phyloP scores from a whole-genome alignment of 2,888 invertebrate species.

The Parelbella ahira region DNA sequence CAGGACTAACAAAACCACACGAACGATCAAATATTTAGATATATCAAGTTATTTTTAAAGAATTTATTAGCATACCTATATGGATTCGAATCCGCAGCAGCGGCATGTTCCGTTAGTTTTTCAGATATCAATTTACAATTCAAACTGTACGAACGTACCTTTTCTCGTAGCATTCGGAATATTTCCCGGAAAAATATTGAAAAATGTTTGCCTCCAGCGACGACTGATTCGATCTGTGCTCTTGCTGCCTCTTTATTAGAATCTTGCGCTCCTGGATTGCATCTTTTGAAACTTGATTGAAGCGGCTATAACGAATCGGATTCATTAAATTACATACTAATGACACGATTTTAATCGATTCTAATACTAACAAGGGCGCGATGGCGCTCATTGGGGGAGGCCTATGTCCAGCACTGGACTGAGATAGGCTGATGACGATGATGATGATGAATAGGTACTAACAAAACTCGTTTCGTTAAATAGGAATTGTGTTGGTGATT shows the following conservation, averaged over 20 bases:
- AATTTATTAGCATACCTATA: no score
- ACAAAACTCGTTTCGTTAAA: no score
- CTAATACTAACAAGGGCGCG: no score
- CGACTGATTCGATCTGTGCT: conserved; percentile 60
- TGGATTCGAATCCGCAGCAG: conserved; percentile 1
- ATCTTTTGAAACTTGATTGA: conserved; percentile 19
- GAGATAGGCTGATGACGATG: no score
- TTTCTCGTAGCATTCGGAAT: conserved; percentile 36
- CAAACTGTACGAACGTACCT: conserved; percentile 23
- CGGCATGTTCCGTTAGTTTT: conserved; percentile 21
- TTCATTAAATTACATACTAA: conserved; percentile 2
- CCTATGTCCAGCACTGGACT: no score
- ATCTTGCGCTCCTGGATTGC: conserved; percentile 12
- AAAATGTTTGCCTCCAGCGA: conserved; percentile 54
- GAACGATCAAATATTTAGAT: no score
- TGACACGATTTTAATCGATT: neutral
- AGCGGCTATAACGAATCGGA: conserved; percentile 7
- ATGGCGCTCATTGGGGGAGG: no score
- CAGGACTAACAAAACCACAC: no score
- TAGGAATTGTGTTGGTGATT: no score
- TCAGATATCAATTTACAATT: conserved; percentile 25
- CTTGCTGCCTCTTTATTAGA: conserved; percentile 36
- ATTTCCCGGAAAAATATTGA: conserved; percentile 53
- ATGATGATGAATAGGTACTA: no score
- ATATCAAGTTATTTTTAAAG: no score